These are phyloP conservation scores for Cyrtorhinus lividipennis DNA, from an alignment of 1,140 invertebrate genomes.

Conservation along the genomic window DNA sequence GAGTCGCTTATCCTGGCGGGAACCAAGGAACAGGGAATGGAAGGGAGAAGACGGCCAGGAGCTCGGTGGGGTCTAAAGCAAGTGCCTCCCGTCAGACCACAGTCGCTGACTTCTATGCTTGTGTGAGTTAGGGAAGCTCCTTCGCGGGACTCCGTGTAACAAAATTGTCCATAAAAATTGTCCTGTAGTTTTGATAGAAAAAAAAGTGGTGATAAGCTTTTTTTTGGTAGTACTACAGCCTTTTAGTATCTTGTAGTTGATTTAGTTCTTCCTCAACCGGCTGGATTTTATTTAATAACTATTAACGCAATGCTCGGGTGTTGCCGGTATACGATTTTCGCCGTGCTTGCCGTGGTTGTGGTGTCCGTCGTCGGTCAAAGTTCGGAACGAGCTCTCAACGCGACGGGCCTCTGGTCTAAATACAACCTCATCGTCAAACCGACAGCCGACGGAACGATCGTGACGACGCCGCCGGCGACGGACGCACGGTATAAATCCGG, in stretches of 20 bases:
- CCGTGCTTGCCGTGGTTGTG: neutral
- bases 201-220: too few species aligned
- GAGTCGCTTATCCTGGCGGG: too few species aligned
- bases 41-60: neutral
- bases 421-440: conserved; percentile 14
- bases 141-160: neutral
- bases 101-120: conserved; percentile 1
- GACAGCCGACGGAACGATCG: neutral
- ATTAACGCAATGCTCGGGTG: neutral
- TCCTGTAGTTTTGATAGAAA: too few species aligned
- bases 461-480: neutral
- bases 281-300: too few species aligned
- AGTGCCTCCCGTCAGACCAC: conserved; percentile 1
- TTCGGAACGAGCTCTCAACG: conserved; percentile 2
- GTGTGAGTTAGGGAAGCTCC: neutral
- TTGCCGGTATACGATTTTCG: neutral
- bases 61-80: neutral
- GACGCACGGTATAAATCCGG: conserved; percentile 3
- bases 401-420: conserved; percentile 14
- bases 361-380: neutral
- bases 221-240: too few species aligned
- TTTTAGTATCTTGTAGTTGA: neutral
- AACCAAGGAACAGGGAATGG: too few species aligned
- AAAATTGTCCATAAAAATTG: neutral
- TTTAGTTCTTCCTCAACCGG: too few species aligned